Evolutionary conservation across 2,888 invertebrate species (phyloP).

Genomic region (Meiosimyza platycephala): DNA sequence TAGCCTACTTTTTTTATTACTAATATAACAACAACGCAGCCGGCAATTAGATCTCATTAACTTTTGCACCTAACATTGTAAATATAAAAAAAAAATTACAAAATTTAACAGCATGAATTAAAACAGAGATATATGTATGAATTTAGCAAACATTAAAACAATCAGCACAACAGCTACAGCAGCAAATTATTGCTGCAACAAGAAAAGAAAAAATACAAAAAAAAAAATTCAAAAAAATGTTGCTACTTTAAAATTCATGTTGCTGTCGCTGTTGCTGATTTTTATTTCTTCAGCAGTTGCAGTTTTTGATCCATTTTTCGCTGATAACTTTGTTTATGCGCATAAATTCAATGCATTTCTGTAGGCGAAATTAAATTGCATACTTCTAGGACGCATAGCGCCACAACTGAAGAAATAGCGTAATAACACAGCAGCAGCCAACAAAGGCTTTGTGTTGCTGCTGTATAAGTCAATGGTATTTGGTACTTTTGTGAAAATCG

Average conservation of each 20-base stretch:
- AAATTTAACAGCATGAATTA: conserved; percentile 2
- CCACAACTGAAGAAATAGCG: neutral
- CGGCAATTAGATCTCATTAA: conserved; percentile 29
- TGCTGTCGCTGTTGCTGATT: conserved; percentile 3
- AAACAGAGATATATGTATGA: neutral
- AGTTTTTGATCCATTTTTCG: conserved; percentile 7
- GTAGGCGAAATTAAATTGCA: conserved; percentile 13
- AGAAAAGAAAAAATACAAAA: neutral
- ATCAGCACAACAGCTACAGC: neutral
- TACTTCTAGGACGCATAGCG: conserved; percentile 22
- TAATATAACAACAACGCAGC: neutral
- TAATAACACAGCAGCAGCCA: neutral
- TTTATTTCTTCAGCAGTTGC: neutral
- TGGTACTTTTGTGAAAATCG: too few relatives aligned
- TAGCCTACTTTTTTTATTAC: too few relatives aligned
- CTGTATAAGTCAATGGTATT: too few relatives aligned
- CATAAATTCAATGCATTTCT: conserved; percentile 3
- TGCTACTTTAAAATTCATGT: conserved; percentile 1
- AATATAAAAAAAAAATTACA: conserved; percentile 5
- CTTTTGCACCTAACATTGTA: conserved; percentile 15
- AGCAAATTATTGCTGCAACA: neutral
- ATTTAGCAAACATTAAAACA: neutral
- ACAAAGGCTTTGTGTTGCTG: too few relatives aligned
- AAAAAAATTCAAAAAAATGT: conserved; percentile 20
- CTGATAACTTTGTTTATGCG: neutral